Evolutionary conservation across 2,797 vertebrate genomes (phyloP).

Genomic region (Dallia pectoralis): DNA sequence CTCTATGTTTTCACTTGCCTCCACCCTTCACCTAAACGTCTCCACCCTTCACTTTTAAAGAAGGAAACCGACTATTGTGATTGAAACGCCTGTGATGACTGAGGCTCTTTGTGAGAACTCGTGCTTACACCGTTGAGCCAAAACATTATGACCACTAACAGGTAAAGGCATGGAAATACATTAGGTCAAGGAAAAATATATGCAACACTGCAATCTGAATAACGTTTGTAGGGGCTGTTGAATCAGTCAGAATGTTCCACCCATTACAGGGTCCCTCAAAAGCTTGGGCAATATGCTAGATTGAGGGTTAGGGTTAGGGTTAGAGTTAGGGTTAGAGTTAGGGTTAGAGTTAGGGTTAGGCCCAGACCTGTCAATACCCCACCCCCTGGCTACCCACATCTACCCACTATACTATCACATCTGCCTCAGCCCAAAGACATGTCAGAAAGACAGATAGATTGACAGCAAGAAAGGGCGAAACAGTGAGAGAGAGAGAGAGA

Average conservation of each 20-base stretch:
- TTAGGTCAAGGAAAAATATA: neutral
- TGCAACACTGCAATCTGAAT: constrained; percentile 12
- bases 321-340: too few species aligned
- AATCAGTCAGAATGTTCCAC: constrained; percentile 52
- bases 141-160: too few species aligned
- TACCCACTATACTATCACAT: constrained; percentile 22
- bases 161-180: constrained; percentile 16
- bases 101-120: neutral
- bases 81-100: neutral
- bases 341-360: too few species aligned
- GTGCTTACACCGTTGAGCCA: too few species aligned
- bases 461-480: too few species aligned
- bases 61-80: neutral
- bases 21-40: too few species aligned
- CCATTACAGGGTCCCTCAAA: constrained; percentile 43
- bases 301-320: too few species aligned
- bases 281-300: constrained; percentile 37
- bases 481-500: too few species aligned
- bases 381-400: constrained; percentile 6
- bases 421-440: neutral
- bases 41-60: too few species aligned
- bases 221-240: constrained; percentile 58
- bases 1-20: too few species aligned
- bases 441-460: neutral
- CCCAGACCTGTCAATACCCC: constrained; percentile 57